Conservation (phyloP, 2,888 invertebrate genomes). For the Petrolisthes cinctipes region DNA sequence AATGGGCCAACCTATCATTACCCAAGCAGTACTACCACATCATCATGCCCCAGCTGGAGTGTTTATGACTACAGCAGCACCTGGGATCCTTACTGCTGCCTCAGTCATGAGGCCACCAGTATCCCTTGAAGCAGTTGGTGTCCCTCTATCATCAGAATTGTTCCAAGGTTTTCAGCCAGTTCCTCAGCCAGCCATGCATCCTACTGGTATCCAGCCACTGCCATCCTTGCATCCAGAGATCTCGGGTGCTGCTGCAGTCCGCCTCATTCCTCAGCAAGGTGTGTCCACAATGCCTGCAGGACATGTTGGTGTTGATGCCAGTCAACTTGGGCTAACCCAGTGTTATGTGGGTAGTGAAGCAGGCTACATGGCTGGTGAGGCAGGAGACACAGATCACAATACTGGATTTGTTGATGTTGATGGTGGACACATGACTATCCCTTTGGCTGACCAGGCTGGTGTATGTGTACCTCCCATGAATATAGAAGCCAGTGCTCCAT, state of each 20-base stretch:
- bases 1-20: not conserved
- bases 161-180: slow-evolving; percentile 32
- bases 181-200: slow-evolving; percentile 26
- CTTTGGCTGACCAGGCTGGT: not conserved
- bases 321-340: not conserved
- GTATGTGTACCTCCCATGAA: slow-evolving; percentile 31
- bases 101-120: not conserved
- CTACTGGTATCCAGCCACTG: slow-evolving; percentile 27
- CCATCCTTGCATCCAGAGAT: slow-evolving; percentile 29
- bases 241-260: slow-evolving; percentile 28
- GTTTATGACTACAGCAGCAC: slow-evolving; percentile 12
- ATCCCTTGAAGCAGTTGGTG: slow-evolving; percentile 19
- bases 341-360: not conserved
- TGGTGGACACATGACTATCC: not conserved
- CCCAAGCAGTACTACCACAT: slow-evolving; percentile 11
- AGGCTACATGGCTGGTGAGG: not conserved
- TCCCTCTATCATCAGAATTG: slow-evolving; percentile 22
- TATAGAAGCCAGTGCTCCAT: slow-evolving; percentile 19
- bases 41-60: slow-evolving; percentile 19
- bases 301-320: slow-evolving; percentile 22
- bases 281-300: slow-evolving; percentile 11
- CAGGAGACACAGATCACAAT: not conserved
- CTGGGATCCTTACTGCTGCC: slow-evolving; percentile 15
- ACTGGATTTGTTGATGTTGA: not conserved
- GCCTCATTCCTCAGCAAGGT: slow-evolving; percentile 23